Evolutionary conservation across 2,797 vertebrate species (phyloP).

Genomic region (Synaphobranchus kaupii): DNA sequence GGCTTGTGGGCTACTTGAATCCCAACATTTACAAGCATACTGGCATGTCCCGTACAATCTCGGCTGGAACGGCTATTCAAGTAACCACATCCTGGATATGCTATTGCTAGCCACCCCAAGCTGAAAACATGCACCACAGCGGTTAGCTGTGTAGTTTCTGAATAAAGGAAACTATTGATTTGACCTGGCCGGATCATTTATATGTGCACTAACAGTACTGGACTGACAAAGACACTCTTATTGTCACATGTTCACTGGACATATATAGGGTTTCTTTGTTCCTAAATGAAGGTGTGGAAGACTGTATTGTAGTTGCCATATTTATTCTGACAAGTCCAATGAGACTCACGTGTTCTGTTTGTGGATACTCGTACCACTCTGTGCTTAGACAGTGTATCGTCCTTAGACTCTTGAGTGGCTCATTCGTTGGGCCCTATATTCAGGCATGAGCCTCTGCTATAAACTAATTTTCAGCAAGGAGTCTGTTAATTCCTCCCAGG

Average conservation of each 20-base stretch:
- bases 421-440: background rate
- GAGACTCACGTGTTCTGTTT: background rate
- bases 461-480: background rate
- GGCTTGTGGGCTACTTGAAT: background rate
- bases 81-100: background rate
- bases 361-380: background rate
- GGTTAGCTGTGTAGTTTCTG: background rate
- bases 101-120: background rate
- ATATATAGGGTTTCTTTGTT: background rate
- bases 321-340: background rate
- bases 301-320: background rate
- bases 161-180: background rate
- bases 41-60: background rate
- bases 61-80: background rate
- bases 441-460: background rate
- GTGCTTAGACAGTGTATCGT: background rate
- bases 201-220: background rate
- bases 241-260: background rate
- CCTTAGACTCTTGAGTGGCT: background rate
- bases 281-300: slow-evolving; percentile 3
- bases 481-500: too few relatives aligned
- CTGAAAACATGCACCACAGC: background rate
- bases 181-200: background rate
- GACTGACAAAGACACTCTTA: background rate
- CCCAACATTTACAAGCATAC: background rate